Base-by-base conservation (phyloP, 2,888 invertebrate genomes). In the Microctonus aethiopoides region DNA sequence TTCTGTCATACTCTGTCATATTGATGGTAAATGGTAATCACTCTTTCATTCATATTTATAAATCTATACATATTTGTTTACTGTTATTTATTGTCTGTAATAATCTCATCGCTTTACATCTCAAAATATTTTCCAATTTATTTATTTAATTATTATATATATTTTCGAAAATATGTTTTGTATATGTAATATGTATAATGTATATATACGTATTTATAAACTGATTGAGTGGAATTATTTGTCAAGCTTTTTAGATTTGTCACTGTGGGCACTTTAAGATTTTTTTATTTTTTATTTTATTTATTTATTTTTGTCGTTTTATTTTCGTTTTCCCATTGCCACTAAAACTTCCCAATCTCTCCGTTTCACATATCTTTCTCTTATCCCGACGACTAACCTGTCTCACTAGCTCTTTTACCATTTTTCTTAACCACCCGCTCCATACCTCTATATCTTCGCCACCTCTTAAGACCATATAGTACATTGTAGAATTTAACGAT, bases 1-100 rank as follows among this genome's bases (percentile, higher is more conserved):
- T 79, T 82, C 79, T 81, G 79, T 84, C 77, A 82, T 76, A 73
- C 71, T 72, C 72, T 63, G 24, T 51, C n/a, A 46, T 26, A 39
- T 51, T 29, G 20, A 34, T 34, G 16, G 54, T 39, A 34, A n/a
- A 68, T 26, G 11, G 46, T 29, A 51, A 32, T 22, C 29, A 34
- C 26, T 29, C 29, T 13, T 34, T 64, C 41, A 32, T 29, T 32
- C 51, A 41, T 46, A 34, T n/a, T 16, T 22, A n/a, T 29, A n/a
- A 59, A 9, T 34, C 11, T 57, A n/a, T 36, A 29, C 29, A 10
- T n/a, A 4, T 52, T 52, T 29, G 56, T 34, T 65, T 10, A 24
- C 16, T 16, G 22, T 39, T 9, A 65, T 26, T 56, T 3, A n/a
- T n/a, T 22, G n/a, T 13, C 24, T 54, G n/a, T 1, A 56, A 20